Evolutionary conservation across 2,888 invertebrate species (phyloP).

Genomic region (Malacosoma neustria): DNA sequence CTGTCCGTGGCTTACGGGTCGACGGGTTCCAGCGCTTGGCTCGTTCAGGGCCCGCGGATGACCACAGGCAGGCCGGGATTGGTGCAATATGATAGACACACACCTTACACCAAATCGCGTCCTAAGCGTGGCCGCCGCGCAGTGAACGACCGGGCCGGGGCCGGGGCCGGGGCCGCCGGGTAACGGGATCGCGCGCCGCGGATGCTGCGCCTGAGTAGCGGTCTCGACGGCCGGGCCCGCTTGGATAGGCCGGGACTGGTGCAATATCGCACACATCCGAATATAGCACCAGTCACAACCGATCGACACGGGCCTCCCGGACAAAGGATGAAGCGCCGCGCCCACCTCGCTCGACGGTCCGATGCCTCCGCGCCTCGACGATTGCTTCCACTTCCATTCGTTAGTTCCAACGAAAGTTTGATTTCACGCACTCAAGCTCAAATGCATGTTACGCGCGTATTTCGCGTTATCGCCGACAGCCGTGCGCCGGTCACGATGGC

Average conservation of each 20-base stretch:
- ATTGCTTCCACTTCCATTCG: constrained; percentile 20
- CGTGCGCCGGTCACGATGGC: constrained; percentile 32
- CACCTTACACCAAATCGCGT: constrained; percentile 71
- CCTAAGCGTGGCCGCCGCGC: constrained; percentile 72
- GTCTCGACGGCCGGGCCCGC: constrained; percentile 64
- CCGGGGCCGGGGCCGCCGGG: constrained; percentile 36
- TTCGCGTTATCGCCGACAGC: constrained; percentile 19
- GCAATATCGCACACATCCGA: constrained; percentile 68
- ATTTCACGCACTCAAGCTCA: constrained; percentile 38
- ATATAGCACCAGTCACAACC: constrained; percentile 73
- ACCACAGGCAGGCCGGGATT: constrained; percentile 74
- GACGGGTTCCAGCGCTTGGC: not conserved
- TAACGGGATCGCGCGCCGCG: constrained; percentile 70
- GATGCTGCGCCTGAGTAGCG: constrained; percentile 64
- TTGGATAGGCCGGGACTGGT: constrained; percentile 76
- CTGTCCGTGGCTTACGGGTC: not conserved
- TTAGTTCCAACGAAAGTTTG: constrained; percentile 29
- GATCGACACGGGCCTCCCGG: constrained; percentile 66
- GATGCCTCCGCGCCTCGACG: constrained; percentile 14
- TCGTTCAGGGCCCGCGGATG: constrained; percentile 23
- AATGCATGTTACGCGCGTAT: constrained; percentile 48
- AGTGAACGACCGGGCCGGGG: constrained; percentile 67
- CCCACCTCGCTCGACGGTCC: constrained; percentile 22
- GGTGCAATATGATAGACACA: constrained; percentile 73
- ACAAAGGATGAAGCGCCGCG: constrained; percentile 51